Evolutionary conservation across 2,888 invertebrate species (phyloP).

Genomic region (Pachymerium ferrugineum): DNA sequence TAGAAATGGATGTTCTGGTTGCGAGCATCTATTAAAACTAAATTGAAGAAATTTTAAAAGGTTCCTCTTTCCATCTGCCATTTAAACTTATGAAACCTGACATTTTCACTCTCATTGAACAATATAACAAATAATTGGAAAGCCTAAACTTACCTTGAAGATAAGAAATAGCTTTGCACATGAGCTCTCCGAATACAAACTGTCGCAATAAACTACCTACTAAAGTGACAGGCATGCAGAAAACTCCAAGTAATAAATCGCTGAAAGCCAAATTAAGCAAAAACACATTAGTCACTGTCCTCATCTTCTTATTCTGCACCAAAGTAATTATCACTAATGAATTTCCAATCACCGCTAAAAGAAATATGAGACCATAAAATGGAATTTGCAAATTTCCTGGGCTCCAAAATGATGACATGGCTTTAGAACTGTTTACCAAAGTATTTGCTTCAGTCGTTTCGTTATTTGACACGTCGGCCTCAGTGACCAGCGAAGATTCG

Average conservation of each 20-base stretch:
- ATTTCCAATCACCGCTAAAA: slow-evolving; percentile 46
- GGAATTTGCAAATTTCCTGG: slow-evolving; percentile 37
- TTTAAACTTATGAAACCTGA: no score
- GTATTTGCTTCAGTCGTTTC: neutral
- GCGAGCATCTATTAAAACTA: no score
- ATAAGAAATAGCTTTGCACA: slow-evolving; percentile 77
- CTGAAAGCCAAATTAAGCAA: slow-evolving; percentile 57
- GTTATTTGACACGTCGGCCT: neutral
- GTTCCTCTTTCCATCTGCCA: no score
- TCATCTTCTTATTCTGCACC: slow-evolving; percentile 51
- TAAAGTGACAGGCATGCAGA: slow-evolving; percentile 78
- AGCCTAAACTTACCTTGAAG: slow-evolving; percentile 74
- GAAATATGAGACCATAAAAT: slow-evolving; percentile 40
- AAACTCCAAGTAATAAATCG: slow-evolving; percentile 72
- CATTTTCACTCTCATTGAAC: no score
- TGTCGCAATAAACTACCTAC: slow-evolving; percentile 67
- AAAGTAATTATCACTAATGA: slow-evolving; percentile 50
- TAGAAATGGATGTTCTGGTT: no score
- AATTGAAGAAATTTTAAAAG: no score
- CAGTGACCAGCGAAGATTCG: neutral
- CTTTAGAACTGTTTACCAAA: neutral
- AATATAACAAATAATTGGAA: no score
- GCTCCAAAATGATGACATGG: neutral
- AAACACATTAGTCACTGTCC: slow-evolving; percentile 55
- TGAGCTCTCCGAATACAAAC: slow-evolving; percentile 68